Conservation (phyloP, 2,888 invertebrate species). For the Bellardia bayeri region DNA sequence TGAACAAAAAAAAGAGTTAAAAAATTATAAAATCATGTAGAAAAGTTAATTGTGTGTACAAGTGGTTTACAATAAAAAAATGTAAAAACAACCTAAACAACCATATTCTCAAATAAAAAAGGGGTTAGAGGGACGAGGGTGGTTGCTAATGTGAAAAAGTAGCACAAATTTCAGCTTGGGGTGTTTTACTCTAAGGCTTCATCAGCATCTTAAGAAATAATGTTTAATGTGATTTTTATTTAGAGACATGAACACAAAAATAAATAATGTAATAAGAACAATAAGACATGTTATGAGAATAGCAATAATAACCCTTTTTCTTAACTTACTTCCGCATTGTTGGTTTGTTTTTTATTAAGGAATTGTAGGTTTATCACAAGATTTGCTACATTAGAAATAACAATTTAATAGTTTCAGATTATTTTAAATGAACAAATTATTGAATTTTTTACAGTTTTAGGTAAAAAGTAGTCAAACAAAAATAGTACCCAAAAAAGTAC, state of each 20-base stretch:
- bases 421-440: no score
- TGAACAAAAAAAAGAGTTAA: slow-evolving; percentile 12
- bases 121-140: not conserved
- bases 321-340: slow-evolving; percentile 16
- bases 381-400: not conserved
- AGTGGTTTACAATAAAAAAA: slow-evolving; percentile 51
- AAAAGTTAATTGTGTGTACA: slow-evolving; percentile 66
- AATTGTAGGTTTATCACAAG: not conserved
- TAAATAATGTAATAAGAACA: not conserved
- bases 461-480: no score
- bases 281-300: not conserved
- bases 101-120: not conserved
- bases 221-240: slow-evolving; percentile 37
- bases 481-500: slow-evolving; percentile 9
- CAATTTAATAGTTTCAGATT: no score
- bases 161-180: not conserved
- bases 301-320: slow-evolving; percentile 37
- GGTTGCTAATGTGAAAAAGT: slow-evolving; percentile 17
- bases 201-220: slow-evolving; percentile 37
- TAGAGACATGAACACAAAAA: not conserved
- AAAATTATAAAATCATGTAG: slow-evolving; percentile 45
- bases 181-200: slow-evolving; percentile 1
- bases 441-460: no score
- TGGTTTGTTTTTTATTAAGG: not conserved
- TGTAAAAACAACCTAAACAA: slow-evolving; percentile 19